Evolutionary conservation across 1,140 invertebrate genomes (phyloP), one percentile per base, ranked within the genome.

Genomic region (Tetramorium simillimum): DNA sequence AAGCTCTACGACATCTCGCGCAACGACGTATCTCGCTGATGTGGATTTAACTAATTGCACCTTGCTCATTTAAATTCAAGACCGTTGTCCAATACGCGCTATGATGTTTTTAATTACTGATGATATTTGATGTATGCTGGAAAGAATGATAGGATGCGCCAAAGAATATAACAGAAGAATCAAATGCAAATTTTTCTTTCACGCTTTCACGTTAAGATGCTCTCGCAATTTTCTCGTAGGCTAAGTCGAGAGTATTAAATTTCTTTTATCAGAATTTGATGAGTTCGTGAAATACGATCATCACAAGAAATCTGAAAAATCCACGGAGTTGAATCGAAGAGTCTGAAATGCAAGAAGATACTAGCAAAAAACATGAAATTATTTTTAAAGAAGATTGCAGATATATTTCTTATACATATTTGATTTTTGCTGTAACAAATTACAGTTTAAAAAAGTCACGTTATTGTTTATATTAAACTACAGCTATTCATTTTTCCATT

Each of bases 21-120:
- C 46, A 49, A 86, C 43, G 78, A 86, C 85, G 73, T 90, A 58
- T 28, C 5, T 81, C 46, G 76, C 46, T 86, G 58, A 77, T 75
- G 81, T 28, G 73, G n/a, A 46, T 75, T 82, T 88, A 86, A 90
- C 77, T 40, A 77, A 86, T 91, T 56, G 24, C 33, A 33, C 76
- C 78, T 62, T 43, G 53, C n/a, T 24, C 12, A 37, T 81, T 87
- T 85, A 56, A 85, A 89, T 89, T 86, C n/a, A 63, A 53, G 21
- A 58, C 33, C 14, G 51, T 77, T 43, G 51, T 24, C 16, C 60
- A 46, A 65, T 60, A 21, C 58, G 18, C n/a, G 6, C 63, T n/a
- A 40, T 24, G 40, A 72, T 4, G 4, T 60, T 24, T 60, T 72
- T 51, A 51, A 24, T 14, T 18, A 28, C 53, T 46, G 40, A 84